phyloP scores from a whole-genome alignment of 1,140 invertebrate genomes.

The Pissodes strobi region DNA sequence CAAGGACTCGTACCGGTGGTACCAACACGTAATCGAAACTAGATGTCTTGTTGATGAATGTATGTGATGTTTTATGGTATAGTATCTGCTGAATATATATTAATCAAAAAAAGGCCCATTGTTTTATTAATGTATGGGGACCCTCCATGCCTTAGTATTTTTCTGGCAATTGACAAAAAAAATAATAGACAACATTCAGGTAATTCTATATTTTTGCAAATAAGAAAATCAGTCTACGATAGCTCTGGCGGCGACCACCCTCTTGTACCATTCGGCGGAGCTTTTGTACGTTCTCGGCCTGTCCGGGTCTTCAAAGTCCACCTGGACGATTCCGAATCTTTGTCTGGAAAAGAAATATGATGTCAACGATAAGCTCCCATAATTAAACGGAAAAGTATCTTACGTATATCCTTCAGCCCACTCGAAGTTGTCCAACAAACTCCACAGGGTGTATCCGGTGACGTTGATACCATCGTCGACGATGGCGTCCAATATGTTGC shows the following conservation, averaged over 20 bases:
- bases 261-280: conserved; percentile 40
- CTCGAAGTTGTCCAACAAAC: no score
- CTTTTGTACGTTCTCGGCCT: conserved; percentile 51
- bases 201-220: not conserved
- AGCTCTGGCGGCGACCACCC: conserved; percentile 27
- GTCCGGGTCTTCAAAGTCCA: conserved; percentile 48
- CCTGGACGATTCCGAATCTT: conserved; percentile 39
- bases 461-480: no score
- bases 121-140: not conserved
- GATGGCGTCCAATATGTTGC: no score
- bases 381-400: no score
- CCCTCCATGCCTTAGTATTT: not conserved
- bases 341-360: conserved; percentile 18
- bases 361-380: no score
- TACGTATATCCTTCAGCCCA: no score
- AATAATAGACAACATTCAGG: no score
- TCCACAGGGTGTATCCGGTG: no score
- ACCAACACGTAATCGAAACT: conserved; percentile 55
- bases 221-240: conserved; percentile 11
- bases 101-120: not conserved
- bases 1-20: conserved; percentile 67
- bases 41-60: conserved; percentile 53
- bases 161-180: not conserved
- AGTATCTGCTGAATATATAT: not conserved
- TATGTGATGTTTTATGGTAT: not conserved